Evolutionary conservation across 2,113 vertebrate genomes (phyloP), one percentile per base, ranked within the genome.

Genomic region (Microtus ochrogaster): DNA sequence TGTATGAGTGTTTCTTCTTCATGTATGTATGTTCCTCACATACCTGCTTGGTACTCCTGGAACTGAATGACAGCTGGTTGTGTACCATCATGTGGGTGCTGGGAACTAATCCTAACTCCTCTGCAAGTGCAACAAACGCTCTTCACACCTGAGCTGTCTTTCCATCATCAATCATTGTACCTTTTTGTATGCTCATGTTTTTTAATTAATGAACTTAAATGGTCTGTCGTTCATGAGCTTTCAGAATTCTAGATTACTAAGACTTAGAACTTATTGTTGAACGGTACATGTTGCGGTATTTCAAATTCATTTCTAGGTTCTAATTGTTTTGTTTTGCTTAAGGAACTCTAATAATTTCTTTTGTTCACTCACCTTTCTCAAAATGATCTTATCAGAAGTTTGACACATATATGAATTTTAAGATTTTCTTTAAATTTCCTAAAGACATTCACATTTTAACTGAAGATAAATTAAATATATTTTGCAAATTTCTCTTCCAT

Each of bases 171-270:
- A 8, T 77, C 4, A 81, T 11, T 92, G 58, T 76, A 30, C 21
- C n/a, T n/a, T 58, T 77, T 68, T 77, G 36, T 4, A 33, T 41
- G 74, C 33, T 89, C 63, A 30, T 4, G 84, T 66, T 5, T 90
- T 96, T 12, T 49, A 70, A 94, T 66, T 95, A 84, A 83, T 70
- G 8, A 84, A 49, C 7, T 36, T 85, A 92, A 96, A n/a, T 92
- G 72, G 52, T 81, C 16, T 90, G 13, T 63, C 72, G 55, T 72
- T 94, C 21, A 72, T 89, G 79, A 68, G 16, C 7, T 49, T 85
- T 36, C 82, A 39, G 65, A 3, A 52, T 94, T 92, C 7, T 89
- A 90, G 70, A 72, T 90, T 87, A 93, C 85, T 65, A 5, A 94
- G 5, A 24, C 24, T 36, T 65, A 49, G 41, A 66, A 78, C 39